Evolutionary conservation across 2,888 invertebrate species (phyloP).

Genomic region (Phortica magna): DNA sequence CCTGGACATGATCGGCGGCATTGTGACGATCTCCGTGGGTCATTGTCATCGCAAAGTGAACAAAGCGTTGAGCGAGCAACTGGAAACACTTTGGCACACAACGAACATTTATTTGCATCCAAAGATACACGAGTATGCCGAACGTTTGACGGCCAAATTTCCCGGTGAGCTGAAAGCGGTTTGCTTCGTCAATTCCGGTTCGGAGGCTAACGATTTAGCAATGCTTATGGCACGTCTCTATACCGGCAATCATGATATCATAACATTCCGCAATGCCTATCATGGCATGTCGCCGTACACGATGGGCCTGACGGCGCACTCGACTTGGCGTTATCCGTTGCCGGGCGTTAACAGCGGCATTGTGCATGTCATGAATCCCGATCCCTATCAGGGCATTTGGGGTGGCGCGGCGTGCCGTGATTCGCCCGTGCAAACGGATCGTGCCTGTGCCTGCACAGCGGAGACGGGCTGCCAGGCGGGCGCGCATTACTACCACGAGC

Average conservation of each 20-base stretch:
- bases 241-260: slow-evolving; percentile 90
- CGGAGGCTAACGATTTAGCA: slow-evolving; percentile 98
- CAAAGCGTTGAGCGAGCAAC: slow-evolving; percentile 87
- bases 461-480: slow-evolving; percentile 84
- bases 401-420: slow-evolving; percentile 93
- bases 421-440: slow-evolving; percentile 86
- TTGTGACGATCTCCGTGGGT: slow-evolving; percentile 97
- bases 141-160: slow-evolving; percentile 87
- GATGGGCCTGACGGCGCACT: slow-evolving; percentile 89
- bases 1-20: slow-evolving; percentile 97
- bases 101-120: slow-evolving; percentile 95
- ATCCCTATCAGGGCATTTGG: slow-evolving; percentile 94
- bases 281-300: slow-evolving; percentile 94
- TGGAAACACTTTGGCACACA: slow-evolving; percentile 92
- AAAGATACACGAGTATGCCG: slow-evolving; percentile 93
- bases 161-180: slow-evolving; percentile 93
- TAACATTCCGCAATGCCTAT: slow-evolving; percentile 93
- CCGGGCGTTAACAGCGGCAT: slow-evolving; percentile 85
- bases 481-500: slow-evolving; percentile 89
- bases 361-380: slow-evolving; percentile 94
- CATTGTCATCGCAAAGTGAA: slow-evolving; percentile 97
- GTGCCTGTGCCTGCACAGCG: slow-evolving; percentile 82
- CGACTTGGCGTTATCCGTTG: slow-evolving; percentile 87
- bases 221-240: slow-evolving; percentile 90
- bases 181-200: slow-evolving; percentile 97